A percentile compares a stretch with the other conserved stretches of the same genome.
phyloP scores from a whole-genome alignment of 2,113 vertebrate genomes.

The Nipponia nippon region DNA sequence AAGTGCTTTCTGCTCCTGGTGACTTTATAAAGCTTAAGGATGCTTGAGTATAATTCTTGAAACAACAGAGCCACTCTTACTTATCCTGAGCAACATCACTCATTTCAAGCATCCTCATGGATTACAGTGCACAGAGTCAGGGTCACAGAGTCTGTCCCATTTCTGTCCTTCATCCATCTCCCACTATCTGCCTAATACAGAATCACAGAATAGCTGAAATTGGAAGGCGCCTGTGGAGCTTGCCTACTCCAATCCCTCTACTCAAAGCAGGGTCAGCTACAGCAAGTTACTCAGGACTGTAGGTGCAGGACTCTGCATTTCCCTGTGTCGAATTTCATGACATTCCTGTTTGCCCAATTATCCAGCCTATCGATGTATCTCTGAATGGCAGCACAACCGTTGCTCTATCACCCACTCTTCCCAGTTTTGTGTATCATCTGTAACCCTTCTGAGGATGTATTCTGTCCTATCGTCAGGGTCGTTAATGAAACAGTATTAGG shows the following conservation, averaged over 20 bases:
- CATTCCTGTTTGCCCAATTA: neutral
- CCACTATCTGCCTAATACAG: neutral
- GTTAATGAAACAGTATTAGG: neutral
- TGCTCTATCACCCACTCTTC: neutral
- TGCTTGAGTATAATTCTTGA: neutral
- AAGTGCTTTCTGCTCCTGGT: neutral
- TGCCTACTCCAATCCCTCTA: neutral
- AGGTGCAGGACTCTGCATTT: neutral
- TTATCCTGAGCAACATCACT: neutral
- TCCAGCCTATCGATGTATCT: fast-evolving
- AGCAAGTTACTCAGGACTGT: neutral
- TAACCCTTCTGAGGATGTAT: neutral
- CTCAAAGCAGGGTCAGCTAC: neutral
- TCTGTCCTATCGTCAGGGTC: neutral
- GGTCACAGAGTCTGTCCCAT: neutral
- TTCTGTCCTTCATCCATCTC: neutral
- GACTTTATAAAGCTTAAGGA: neutral
- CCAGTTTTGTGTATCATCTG: neutral
- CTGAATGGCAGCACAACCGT: neutral
- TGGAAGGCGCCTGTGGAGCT: neutral
- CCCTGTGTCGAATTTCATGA: neutral
- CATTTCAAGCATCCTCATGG: neutral
- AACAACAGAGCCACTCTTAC: neutral
- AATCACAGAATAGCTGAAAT: neutral
- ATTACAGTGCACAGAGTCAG: neutral